Conservation (phyloP, 2,113 vertebrate genomes). For the Chlamydotis undulata region DNA sequence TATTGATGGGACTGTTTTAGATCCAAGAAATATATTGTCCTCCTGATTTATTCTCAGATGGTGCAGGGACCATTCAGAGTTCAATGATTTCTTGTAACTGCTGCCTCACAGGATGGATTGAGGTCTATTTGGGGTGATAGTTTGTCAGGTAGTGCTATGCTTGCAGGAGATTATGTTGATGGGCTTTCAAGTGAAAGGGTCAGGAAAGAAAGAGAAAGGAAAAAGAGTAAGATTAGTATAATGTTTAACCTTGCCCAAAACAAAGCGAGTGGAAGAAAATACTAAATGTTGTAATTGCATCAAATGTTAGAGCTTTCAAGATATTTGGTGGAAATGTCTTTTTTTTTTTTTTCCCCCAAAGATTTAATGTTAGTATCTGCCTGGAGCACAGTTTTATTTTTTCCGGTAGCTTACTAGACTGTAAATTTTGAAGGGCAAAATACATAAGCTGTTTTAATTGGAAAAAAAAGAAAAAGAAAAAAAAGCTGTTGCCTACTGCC, state of each 20-base stretch:
- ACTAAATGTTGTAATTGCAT: conserved; percentile 17
- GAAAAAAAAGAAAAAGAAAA: not conserved
- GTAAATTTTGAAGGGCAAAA: not conserved
- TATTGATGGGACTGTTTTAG: conserved; percentile 63
- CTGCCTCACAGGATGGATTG: conserved; percentile 25
- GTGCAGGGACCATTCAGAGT: conserved; percentile 9
- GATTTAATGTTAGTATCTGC: not conserved
- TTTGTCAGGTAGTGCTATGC: conserved; percentile 11
- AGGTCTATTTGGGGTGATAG: conserved; percentile 17
- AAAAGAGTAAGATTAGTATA: conserved; percentile 54
- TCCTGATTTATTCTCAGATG: conserved; percentile 64
- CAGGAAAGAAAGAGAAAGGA: conserved; percentile 52
- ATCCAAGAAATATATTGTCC: conserved; percentile 65
- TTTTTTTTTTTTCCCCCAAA: not conserved
- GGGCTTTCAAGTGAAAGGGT: conserved; percentile 66
- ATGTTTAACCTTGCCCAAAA: conserved; percentile 59
- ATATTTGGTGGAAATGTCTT: not conserved
- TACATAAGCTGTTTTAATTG: not conserved
- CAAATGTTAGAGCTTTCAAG: not conserved
- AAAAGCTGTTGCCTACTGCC: not conserved
- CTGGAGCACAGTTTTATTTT: not conserved
- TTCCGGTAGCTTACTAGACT: not conserved
- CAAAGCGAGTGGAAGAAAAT: conserved; percentile 24
- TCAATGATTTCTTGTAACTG: conserved; percentile 59
- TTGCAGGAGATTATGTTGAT: conserved; percentile 67